Conservation (phyloP, 1,140 invertebrate genomes). For the Cotesia chilonis region DNA sequence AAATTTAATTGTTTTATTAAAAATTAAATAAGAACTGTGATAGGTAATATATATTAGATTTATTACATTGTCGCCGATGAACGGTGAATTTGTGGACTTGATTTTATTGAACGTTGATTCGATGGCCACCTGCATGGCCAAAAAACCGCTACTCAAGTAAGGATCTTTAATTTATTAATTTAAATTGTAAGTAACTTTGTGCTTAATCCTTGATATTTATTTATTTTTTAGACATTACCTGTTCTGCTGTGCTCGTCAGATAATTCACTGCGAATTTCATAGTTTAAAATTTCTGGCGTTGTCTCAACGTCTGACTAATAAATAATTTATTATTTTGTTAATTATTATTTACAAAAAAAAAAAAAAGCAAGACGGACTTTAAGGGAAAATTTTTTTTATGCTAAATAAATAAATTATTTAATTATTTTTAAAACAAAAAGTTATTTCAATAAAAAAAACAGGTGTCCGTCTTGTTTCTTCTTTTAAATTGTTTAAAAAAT, state of each 20-base stretch:
- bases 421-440: too few relatives aligned
- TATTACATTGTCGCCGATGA: constrained; percentile 35
- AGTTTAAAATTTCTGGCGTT: constrained; percentile 39
- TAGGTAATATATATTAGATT: neutral
- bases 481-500: too few relatives aligned
- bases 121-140: constrained; percentile 44
- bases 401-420: too few relatives aligned
- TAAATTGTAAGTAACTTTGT: constrained; percentile 10
- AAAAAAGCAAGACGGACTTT: neutral
- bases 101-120: constrained; percentile 42
- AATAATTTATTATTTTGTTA: neutral
- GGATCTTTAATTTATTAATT: constrained; percentile 38
- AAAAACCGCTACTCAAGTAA: constrained; percentile 42
- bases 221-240: constrained; percentile 13
- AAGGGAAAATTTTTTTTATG: too few relatives aligned
- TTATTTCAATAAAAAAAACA: too few relatives aligned
- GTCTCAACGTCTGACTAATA: neutral
- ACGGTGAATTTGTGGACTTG: constrained; percentile 29
- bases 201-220: neutral
- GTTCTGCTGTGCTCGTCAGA: neutral
- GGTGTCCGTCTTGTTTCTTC: too few relatives aligned
- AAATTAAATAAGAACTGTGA: neutral
- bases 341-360: neutral
- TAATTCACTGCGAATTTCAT: constrained; percentile 40
- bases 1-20: neutral